phyloP scores from a whole-genome alignment of 2,113 vertebrate species.

The Macrotus californicus region DNA sequence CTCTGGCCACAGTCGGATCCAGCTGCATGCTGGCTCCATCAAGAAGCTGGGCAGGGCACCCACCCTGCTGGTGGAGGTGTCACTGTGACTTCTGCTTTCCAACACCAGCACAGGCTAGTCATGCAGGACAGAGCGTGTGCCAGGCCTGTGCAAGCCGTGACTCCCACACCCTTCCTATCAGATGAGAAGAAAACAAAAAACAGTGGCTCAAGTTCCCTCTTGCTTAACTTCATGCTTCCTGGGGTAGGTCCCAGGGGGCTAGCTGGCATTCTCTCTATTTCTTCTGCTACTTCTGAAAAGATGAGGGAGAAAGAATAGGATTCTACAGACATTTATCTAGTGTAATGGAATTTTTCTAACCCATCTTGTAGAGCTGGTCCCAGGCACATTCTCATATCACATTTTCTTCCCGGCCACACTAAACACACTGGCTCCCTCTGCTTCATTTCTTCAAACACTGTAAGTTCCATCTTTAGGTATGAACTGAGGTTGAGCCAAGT shows the following conservation, averaged over 20 bases:
- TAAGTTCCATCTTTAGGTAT: neutral
- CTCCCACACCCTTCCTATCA: no score
- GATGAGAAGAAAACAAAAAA: neutral
- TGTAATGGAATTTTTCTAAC: neutral
- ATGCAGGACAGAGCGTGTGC: accelerated
- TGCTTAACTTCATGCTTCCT: neutral
- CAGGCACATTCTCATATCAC: neutral
- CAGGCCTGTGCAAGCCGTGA: neutral
- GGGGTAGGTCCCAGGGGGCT: neutral
- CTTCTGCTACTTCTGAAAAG: neutral
- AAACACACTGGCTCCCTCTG: neutral
- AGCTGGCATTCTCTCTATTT: neutral
- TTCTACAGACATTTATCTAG: neutral
- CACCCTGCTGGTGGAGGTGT: no score
- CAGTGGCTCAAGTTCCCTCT: accelerated
- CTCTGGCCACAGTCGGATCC: no score
- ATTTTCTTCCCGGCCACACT: neutral
- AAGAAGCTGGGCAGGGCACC: no score
- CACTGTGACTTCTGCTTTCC: no score
- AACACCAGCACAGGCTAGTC: neutral
- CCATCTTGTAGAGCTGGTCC: neutral
- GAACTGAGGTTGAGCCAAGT: neutral
- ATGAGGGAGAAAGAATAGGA: neutral
- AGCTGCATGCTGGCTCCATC: neutral
- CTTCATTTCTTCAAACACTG: neutral